Evolutionary conservation across 1,140 invertebrate genomes (phyloP).

Genomic region (Helicoverpa armigera): DNA sequence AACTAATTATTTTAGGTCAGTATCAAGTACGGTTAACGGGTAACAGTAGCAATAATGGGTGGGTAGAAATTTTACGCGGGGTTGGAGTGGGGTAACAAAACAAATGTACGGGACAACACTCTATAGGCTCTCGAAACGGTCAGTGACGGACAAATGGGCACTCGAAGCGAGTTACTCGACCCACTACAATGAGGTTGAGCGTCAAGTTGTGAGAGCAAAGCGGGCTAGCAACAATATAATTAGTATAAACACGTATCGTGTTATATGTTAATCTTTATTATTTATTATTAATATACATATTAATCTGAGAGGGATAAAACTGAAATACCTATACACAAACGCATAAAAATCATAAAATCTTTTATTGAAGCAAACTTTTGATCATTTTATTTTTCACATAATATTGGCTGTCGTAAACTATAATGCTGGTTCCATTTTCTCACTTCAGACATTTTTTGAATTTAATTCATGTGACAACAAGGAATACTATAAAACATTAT

Average conservation of each 20-base stretch:
- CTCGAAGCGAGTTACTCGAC: conserved; percentile 75
- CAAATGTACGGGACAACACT: conserved; percentile 63
- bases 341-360: no score
- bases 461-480: no score
- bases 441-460: no score
- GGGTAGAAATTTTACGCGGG: conserved; percentile 20
- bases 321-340: no score
- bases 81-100: conserved; percentile 62
- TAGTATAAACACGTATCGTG: not conserved
- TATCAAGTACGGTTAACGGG: conserved; percentile 32
- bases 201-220: conserved; percentile 50
- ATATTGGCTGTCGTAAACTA: no score
- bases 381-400: no score
- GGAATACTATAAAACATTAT: no score
- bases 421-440: no score
- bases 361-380: no score
- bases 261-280: no score
- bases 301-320: no score
- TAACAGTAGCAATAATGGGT: conserved; percentile 31
- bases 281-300: no score
- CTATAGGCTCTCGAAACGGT: conserved; percentile 67
- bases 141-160: conserved; percentile 80
- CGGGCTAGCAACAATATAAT: not conserved
- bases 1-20: conserved; percentile 21
- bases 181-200: conserved; percentile 57